These are phyloP conservation scores for Poecile atricapillus DNA, from an alignment of 2,113 vertebrate genomes.

Conservation along the genomic window DNA sequence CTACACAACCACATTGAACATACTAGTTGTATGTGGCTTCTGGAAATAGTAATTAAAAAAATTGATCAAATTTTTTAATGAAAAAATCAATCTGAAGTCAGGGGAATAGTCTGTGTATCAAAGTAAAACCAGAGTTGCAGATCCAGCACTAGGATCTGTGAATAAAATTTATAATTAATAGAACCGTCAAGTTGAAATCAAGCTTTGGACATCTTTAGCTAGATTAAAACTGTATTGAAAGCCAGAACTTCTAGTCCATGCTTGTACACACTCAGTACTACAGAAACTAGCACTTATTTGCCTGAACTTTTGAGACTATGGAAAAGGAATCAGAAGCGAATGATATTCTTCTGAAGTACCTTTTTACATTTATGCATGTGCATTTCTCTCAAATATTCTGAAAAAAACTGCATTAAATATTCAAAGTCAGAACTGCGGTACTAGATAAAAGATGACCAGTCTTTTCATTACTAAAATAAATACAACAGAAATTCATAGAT, in stretches of 20 bases:
- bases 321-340: not conserved
- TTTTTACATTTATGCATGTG: not conserved
- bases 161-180: not conserved
- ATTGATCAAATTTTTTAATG: not conserved
- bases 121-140: not conserved
- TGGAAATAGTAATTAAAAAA: constrained; percentile 18
- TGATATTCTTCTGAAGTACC: not conserved
- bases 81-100: not conserved
- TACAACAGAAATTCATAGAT: not conserved
- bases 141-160: not conserved
- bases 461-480: constrained; percentile 16
- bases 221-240: not conserved
- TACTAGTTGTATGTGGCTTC: not conserved
- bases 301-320: not conserved
- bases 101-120: not conserved
- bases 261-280: not conserved
- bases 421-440: not conserved
- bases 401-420: constrained; percentile 16
- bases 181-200: not conserved
- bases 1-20: not conserved
- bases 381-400: constrained; percentile 24
- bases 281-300: not conserved
- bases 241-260: not conserved
- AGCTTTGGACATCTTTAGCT: not conserved
- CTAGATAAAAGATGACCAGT: constrained; percentile 10